Base-by-base conservation (phyloP, 2,113 vertebrate species). In the Cynocephalus volans region DNA sequence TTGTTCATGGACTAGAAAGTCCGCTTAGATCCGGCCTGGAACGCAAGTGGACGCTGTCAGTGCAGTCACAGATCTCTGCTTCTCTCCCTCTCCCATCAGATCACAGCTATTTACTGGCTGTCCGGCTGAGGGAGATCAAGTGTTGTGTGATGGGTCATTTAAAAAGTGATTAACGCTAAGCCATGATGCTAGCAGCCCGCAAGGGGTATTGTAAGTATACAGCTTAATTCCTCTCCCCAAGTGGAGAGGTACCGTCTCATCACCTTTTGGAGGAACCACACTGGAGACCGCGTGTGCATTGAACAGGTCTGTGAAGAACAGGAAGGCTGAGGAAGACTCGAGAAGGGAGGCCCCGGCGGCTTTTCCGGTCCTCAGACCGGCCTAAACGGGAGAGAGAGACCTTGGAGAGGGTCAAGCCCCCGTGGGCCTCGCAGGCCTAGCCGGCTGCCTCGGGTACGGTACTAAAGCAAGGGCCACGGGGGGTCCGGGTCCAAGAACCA, bases 61-160 rank as follows among this genome's bases (percentile, higher is more conserved):
- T 79, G 19, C 67, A 81, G 36, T 84, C 92, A 80, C 83, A 76
- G 48, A 83, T 31, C 75, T 93, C 65, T 52, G 24, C 12, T 33
- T 72, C 80, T 89, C 54, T 95, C 80, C 48, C 69, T 93, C 72
- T 91, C 82, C 54, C 84, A 85, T 52, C 48, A 80, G 77, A 60
- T 95, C 73, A 70, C 67, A 60, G 69, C 58, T 75, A 17, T 96
- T 95, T 89, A 92, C 80, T 76, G 81, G 48, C 41, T 48, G 72
- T 72, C 56, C 4, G 3, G 4, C 62, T 93, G 73, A 0, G 28
- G 92, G 15, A 1, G 3, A 97, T 48, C 84, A 90, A 79, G 48
- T 67, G 31, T 72, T 97, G 54, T 79, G 41, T 97, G 93, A 52
- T 83, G 96, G 88, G 33, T 81, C 67, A 87, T 98, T 95, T 21